Evolutionary conservation across 2,797 vertebrate genomes (phyloP), one percentile per base, ranked within the genome.

Genomic region (Parotocinclus haroldoi): DNA sequence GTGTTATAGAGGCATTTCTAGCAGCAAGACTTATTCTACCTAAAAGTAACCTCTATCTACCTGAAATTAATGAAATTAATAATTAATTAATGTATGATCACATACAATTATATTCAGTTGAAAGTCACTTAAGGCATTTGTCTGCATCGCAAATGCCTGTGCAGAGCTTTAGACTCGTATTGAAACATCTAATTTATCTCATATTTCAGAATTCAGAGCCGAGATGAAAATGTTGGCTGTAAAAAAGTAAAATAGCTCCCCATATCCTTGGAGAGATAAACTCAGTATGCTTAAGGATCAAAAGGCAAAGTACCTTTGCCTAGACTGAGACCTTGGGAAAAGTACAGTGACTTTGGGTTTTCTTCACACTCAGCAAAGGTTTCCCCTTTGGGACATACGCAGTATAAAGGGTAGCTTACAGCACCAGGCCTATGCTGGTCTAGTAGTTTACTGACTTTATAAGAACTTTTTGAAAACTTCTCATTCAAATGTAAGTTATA

Each of bases 261-360:
- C n/a, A 12, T 49, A 27, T 36, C 49, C 46, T 59, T 48, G 54
- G 36, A 44, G 27, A 56, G 39, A 52, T 63, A 16, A 63, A 54
- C 12, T 19, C 11, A 37, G 45, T 52, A 39, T 61, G 38, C 13
- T 67, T 53, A 42, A 52, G 46, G 37, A 50, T 68, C 58, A 63
- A 71, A 70, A 48, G 5, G 27, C 27, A 27, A 2, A 27, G 57
- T 14, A 49, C 36, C 46, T 36, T 36, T 50, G 10, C 13, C 18
- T 49, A 54, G 27, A 51, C 36, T 14, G 46, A 69, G 44, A 62
- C 58, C 38, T 68, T 65, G 50, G 17, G 68, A 63, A 58, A 27
- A 57, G 53, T 55, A 37, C 38, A 44, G 19, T 61, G 42, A 65
- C 53, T 64, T 64, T 49, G 49, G 55, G 38, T 11, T 58, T 51